Base-by-base conservation (phyloP, 2,888 invertebrate genomes). In the Tipula confusa region DNA sequence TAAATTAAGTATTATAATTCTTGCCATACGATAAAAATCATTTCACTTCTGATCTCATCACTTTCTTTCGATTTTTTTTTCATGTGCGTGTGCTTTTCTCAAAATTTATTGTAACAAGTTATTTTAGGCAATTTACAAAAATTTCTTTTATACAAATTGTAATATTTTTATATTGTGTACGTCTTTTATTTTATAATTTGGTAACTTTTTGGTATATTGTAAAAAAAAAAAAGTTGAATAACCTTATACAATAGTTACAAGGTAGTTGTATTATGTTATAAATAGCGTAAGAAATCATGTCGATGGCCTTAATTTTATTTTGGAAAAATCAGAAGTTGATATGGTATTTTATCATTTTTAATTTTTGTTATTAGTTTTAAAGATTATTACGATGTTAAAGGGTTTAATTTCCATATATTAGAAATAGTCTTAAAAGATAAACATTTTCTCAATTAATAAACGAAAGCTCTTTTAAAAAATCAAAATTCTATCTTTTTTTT, bases 41-140 rank as follows among this genome's bases (percentile, higher is more conserved):
- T 64, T 64, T 64, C 64, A 64, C 64, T 64, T 64, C 64, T 64
- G 64, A 64, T 64, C 64, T 64, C 64, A 64, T 64, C 64, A 64
- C 64, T 64, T 64, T 64, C 64, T 64, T 64, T 64, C 64, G 24
- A 64, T 43, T 24, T 64, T 64, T 64, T 24, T 18, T 64, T 64
- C 7, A 24, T 64, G 64, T 64, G 1, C 24, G 64, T 64, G 24
- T 64, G 64, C 24, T 18, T 64, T 64, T 64, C 9, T 24, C 24
- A 24, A 64, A 18, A 64, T 64, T 64, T 64, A 64, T 64, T 64
- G 64, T 64, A 64, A 64, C 64, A 64, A 64, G 64, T 64, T 64
- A 18, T 64, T 64, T 64, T 64, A 24, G 64, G 64, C 64, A 64
- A 24, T 64, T 15, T 64, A 64, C 64, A 64, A 64, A 64, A 64